Evolutionary conservation across 2,797 vertebrate species (phyloP).

Genomic region (Tenualosa ilisha): DNA sequence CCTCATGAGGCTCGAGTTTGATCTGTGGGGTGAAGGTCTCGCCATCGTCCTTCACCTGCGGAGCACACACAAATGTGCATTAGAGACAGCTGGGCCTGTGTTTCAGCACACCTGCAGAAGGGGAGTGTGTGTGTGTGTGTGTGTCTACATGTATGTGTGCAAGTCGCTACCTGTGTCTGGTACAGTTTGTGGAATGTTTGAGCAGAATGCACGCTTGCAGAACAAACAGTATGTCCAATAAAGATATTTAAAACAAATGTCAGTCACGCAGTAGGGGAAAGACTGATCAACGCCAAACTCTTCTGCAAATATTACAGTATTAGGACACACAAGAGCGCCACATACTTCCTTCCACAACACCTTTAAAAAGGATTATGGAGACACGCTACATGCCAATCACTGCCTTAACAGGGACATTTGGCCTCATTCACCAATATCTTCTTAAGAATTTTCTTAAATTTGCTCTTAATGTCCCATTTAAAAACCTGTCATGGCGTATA

Average conservation of each 20-base stretch:
- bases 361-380: background rate
- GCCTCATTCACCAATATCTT: too few species aligned
- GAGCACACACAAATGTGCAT: background rate
- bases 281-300: background rate
- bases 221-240: background rate
- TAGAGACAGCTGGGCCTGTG: background rate
- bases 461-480: too few species aligned
- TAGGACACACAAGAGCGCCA: background rate
- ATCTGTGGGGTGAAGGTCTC: slow-evolving; percentile 85
- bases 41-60: slow-evolving; percentile 81
- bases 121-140: background rate
- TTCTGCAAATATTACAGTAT: background rate
- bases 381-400: background rate
- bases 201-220: background rate
- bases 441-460: too few species aligned
- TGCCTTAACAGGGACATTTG: too few species aligned
- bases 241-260: background rate
- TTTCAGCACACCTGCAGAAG: background rate
- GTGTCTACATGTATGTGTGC: background rate
- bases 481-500: too few species aligned
- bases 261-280: background rate
- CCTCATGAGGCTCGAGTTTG: slow-evolving; percentile 96
- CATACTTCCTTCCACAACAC: background rate
- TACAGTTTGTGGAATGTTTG: background rate
- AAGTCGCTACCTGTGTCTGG: background rate